Base-by-base conservation (phyloP, 2,888 invertebrate species). In the Oscheius sp. region DNA sequence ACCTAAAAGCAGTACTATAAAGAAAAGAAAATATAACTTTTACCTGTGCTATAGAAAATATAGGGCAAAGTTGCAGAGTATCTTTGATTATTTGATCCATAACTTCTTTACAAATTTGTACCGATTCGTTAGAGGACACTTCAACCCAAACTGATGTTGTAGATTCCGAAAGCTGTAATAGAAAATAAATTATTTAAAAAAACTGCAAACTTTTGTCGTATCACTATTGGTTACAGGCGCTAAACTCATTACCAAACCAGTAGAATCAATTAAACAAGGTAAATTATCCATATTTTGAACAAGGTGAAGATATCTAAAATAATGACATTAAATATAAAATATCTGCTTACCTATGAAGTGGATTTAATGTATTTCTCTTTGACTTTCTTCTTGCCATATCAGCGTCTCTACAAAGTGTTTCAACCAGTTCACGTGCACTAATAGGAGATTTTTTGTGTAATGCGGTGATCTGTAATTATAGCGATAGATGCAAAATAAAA, bases 151-250 rank as follows among this genome's bases (percentile, higher is more conserved):
- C 64, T 41, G 76, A 72, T 35, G 72, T 79, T n/a, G 83, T 83
- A 0, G 77, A 69, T 23, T 76, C 77, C 0, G 76, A 77, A 59
- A 83, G 56, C 82, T 80, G 75, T n/a, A 77, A n/a, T n/a, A n/a
- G n/a, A n/a, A 73, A 21, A 21, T 45, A 45, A 41, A 12, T 41
- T 55, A 58, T 1, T 7, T 23, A 71, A 61, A 49, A 2, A 16
- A 55, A 21, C 13, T 55, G 23, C 23, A 55, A 55, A 93, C 93
- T 91, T 94, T 94, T 1, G 94, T 93, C 76, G 91, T 90, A 69
- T 94, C 94, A 73, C 93, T 92, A 89, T 95, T 94, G 23, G 94
- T 94, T 82, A 95, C 93, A 0, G 95, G 94, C 13, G 94, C 94
- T 87, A 95, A 93, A 52, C 94, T 94, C 84, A 95, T 93, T 1